phyloP scores from a whole-genome alignment of 30 jellyfish, hydroid and myxozoan genomes.

The Cassiopea andromeda region DNA sequence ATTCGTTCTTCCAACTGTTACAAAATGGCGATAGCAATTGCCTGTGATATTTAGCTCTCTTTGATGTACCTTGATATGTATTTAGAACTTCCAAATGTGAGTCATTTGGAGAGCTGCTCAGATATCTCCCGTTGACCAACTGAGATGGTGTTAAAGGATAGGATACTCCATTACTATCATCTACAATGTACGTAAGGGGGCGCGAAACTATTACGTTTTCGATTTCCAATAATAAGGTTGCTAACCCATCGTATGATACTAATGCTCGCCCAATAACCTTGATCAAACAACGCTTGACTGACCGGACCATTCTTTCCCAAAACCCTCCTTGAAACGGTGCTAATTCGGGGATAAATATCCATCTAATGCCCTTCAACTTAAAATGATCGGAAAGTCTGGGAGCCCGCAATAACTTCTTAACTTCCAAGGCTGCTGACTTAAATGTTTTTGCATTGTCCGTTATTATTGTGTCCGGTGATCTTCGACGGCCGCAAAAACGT shows the following conservation, averaged over 20 bases:
- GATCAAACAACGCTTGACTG: no score
- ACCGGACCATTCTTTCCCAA: no score
- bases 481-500: no score
- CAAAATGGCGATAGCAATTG: conserved; percentile 32
- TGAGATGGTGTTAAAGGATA: conserved; percentile 41
- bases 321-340: no score
- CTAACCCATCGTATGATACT: no score
- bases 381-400: conserved; percentile 24
- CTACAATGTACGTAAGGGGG: not conserved
- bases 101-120: conserved; percentile 5
- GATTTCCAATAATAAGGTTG: no score
- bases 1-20: conserved; percentile 65
- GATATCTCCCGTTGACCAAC: conserved; percentile 18
- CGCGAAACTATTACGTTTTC: no score
- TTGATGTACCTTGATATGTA: conserved; percentile 19
- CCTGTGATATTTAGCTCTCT: conserved; percentile 6
- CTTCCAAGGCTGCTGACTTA: conserved; percentile 32
- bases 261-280: no score
- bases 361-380: no score
- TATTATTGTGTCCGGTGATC: no score
- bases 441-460: conserved; percentile 6
- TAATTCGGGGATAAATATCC: no score
- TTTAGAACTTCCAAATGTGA: conserved; percentile 14
- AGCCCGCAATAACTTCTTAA: conserved; percentile 38
- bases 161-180: conserved; percentile 11